Conservation (phyloP, 1,140 invertebrate genomes). For the Diprion similis region DNA sequence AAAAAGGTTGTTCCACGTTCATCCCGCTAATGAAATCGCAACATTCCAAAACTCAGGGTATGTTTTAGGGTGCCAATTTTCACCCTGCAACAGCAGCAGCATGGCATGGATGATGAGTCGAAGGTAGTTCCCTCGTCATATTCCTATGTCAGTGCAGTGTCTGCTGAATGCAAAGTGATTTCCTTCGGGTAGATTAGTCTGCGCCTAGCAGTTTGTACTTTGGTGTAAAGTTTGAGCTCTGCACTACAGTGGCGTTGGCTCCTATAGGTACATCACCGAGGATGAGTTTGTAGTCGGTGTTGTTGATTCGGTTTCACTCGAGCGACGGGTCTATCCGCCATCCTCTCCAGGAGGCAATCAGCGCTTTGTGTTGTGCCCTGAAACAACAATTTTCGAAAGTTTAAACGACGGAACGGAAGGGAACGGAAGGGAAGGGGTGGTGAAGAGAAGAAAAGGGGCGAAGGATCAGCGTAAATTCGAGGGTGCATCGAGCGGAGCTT, state of each 20-base stretch:
- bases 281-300: constrained; percentile 2
- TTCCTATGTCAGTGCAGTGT: not conserved
- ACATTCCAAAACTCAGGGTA: too few species aligned
- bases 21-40: too few species aligned
- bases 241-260: too few species aligned
- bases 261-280: not conserved
- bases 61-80: too few species aligned
- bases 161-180: not conserved
- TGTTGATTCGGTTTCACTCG: constrained; percentile 2
- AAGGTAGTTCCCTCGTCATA: too few species aligned
- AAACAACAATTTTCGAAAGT: constrained; percentile 8
- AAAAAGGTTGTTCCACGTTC: too few species aligned
- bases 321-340: not conserved
- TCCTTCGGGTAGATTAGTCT: not conserved
- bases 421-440: not conserved
- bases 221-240: constrained; percentile 4
- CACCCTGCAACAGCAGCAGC: too few species aligned
- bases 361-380: not conserved
- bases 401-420: constrained; percentile 2
- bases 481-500: not conserved
- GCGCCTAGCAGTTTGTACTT: not conserved
- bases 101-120: too few species aligned
- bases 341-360: not conserved
- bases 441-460: not conserved
- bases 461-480: not conserved